phyloP scores from a whole-genome alignment of 2,888 invertebrate species.

The Noctua fimbriata region DNA sequence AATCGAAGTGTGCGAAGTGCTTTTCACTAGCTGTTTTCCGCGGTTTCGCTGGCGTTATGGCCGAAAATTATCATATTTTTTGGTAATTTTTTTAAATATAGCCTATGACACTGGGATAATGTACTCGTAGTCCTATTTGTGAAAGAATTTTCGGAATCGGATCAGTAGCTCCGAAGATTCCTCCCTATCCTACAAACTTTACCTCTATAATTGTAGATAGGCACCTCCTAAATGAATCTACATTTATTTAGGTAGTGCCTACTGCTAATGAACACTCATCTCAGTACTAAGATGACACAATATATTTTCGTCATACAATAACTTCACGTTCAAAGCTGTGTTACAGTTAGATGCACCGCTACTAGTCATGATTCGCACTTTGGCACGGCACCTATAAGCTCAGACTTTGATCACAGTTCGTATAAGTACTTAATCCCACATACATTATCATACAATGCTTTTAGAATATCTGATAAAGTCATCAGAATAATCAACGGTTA shows the following conservation, averaged over 20 bases:
- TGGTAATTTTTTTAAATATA: neutral
- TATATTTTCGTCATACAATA: neutral
- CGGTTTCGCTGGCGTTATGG: neutral
- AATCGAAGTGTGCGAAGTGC: neutral
- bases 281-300: neutral
- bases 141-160: neutral
- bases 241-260: neutral
- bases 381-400: neutral
- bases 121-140: neutral
- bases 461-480: slow-evolving; percentile 30
- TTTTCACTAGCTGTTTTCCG: neutral
- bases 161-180: neutral
- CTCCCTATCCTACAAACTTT: neutral
- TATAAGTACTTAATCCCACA: slow-evolving; percentile 15
- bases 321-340: neutral
- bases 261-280: neutral
- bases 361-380: slow-evolving; percentile 21
- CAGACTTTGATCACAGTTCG: slow-evolving; percentile 9
- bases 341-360: neutral
- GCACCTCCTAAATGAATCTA: neutral
- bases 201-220: neutral
- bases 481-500: slow-evolving; percentile 14
- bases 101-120: neutral
- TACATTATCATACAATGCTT: slow-evolving; percentile 40
- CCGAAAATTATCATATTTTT: no score